These are phyloP conservation scores for Pygmarrhopalites habei DNA, from an alignment of 1,140 invertebrate species.

Conservation along the genomic window DNA sequence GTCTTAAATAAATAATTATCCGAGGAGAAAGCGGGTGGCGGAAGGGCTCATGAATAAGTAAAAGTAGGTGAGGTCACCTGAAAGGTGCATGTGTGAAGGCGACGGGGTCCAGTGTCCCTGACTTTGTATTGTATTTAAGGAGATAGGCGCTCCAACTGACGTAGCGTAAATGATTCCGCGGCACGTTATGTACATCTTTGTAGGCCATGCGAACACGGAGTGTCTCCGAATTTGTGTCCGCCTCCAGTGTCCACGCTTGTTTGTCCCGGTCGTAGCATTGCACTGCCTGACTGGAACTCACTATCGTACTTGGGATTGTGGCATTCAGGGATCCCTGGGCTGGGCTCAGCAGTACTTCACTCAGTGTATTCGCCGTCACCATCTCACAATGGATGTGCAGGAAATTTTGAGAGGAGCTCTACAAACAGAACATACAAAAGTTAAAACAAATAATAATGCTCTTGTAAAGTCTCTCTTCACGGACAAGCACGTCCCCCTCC, in stretches of 20 bases:
- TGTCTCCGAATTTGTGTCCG: slow-evolving; percentile 70
- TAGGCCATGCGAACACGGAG: slow-evolving; percentile 71
- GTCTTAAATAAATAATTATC: too few relatives aligned
- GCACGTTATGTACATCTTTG: slow-evolving; percentile 77
- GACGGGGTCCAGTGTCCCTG: slow-evolving; percentile 53
- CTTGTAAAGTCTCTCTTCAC: neutral
- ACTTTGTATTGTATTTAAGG: slow-evolving; percentile 47
- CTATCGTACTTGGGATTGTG: slow-evolving; percentile 6
- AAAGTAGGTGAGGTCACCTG: too few relatives aligned
- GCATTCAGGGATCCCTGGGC: slow-evolving; percentile 9
- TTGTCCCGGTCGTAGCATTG: slow-evolving; percentile 79
- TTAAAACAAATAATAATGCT: neutral
- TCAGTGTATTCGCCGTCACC: slow-evolving; percentile 65
- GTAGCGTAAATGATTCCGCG: slow-evolving; percentile 70
- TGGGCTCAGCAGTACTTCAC: slow-evolving; percentile 54
- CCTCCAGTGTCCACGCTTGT: slow-evolving; percentile 71
- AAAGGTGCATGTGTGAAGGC: slow-evolving; percentile 66
- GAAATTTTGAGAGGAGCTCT: slow-evolving; percentile 40
- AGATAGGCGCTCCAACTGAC: slow-evolving; percentile 73
- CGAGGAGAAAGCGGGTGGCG: too few relatives aligned
- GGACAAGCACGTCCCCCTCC: neutral
- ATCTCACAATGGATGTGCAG: slow-evolving; percentile 67
- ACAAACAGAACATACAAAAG: slow-evolving; percentile 21
- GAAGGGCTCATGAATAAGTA: too few relatives aligned
- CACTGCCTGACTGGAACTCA: slow-evolving; percentile 42